Conservation (phyloP, 2,888 invertebrate species). For the Baronia brevicornis region DNA sequence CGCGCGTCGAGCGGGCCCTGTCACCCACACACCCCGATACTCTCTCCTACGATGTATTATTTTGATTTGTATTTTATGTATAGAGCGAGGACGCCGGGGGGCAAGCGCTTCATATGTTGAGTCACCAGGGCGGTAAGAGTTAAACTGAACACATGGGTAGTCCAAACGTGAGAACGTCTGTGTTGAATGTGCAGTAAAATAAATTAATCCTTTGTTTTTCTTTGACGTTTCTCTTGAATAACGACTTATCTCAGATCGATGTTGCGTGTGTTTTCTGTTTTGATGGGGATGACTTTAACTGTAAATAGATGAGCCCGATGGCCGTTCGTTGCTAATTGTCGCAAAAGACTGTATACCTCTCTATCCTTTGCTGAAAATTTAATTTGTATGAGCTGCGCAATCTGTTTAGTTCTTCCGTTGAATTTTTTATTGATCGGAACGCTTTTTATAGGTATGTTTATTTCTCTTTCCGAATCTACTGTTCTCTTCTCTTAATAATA, state of each 20-base stretch:
- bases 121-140: slow-evolving; percentile 96
- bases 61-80: slow-evolving; percentile 77
- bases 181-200: slow-evolving; percentile 73
- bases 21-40: slow-evolving; percentile 67
- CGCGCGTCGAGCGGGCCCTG: slow-evolving; percentile 37
- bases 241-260: slow-evolving; percentile 72
- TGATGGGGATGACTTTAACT: slow-evolving; percentile 71
- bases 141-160: slow-evolving; percentile 69
- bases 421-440: slow-evolving; percentile 58
- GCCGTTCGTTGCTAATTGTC: slow-evolving; percentile 76
- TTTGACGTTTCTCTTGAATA: slow-evolving; percentile 75
- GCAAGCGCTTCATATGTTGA: slow-evolving; percentile 91
- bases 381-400: slow-evolving; percentile 76
- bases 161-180: slow-evolving; percentile 74
- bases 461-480: slow-evolving; percentile 56
- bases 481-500: slow-evolving; percentile 64
- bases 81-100: slow-evolving; percentile 96
- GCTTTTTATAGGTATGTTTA: slow-evolving; percentile 66
- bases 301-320: slow-evolving; percentile 74
- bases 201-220: slow-evolving; percentile 71
- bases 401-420: slow-evolving; percentile 47
- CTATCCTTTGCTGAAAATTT: slow-evolving; percentile 74
- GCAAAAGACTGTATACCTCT: slow-evolving; percentile 71
- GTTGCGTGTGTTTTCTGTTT: slow-evolving; percentile 76
- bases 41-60: slow-evolving; percentile 74